Percentiles rank a stretch among this genome's conserved stretches.
These are phyloP conservation scores for Cromileptes altivelis DNA, from an alignment of 2,113 vertebrate genomes.

Conservation along the genomic window DNA sequence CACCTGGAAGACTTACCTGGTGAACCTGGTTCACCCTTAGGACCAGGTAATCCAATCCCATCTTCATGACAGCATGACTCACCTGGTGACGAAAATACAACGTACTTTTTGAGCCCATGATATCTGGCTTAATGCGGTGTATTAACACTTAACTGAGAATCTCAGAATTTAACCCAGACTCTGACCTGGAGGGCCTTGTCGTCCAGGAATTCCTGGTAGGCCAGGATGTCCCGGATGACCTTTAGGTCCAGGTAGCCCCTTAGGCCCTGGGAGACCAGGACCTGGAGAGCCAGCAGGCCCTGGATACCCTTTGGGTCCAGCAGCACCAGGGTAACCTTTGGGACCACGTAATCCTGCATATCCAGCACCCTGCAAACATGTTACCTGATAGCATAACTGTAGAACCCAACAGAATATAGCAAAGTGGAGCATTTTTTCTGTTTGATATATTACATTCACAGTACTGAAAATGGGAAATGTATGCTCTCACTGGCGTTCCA, in stretches of 20 bases:
- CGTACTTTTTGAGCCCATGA: not conserved
- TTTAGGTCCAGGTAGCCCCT: slow-evolving; percentile 80
- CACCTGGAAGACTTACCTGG: slow-evolving; percentile 59
- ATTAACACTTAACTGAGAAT: not conserved
- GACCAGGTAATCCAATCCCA: slow-evolving; percentile 51
- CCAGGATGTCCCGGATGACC: slow-evolving; percentile 87
- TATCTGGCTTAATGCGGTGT: not conserved
- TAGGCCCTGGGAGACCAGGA: slow-evolving; percentile 80
- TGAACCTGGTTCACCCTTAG: slow-evolving; percentile 63
- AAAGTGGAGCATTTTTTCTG: not conserved
- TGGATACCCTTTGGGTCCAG: slow-evolving; percentile 84
- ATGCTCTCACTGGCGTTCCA: slow-evolving; percentile 86
- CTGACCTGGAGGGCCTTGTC: slow-evolving; percentile 68
- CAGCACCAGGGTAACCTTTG: slow-evolving; percentile 86
- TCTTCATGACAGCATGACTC: slow-evolving; percentile 54
- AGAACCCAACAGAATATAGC: not conserved
- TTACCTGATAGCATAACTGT: not conserved
- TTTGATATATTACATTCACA: not conserved
- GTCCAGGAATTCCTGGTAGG: slow-evolving; percentile 82
- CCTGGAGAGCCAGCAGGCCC: slow-evolving; percentile 85
- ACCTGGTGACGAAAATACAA: slow-evolving; percentile 62
- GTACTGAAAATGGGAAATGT: not conserved
- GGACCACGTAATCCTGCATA: slow-evolving; percentile 83
- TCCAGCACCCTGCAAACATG: slow-evolving; percentile 83
- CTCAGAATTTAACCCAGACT: not conserved